Percentiles rank a stretch among this genome's conserved stretches.
phyloP scores from a whole-genome alignment of 35 echinoderm and acorn worm species.

The Heliocidaris erythrogramma region DNA sequence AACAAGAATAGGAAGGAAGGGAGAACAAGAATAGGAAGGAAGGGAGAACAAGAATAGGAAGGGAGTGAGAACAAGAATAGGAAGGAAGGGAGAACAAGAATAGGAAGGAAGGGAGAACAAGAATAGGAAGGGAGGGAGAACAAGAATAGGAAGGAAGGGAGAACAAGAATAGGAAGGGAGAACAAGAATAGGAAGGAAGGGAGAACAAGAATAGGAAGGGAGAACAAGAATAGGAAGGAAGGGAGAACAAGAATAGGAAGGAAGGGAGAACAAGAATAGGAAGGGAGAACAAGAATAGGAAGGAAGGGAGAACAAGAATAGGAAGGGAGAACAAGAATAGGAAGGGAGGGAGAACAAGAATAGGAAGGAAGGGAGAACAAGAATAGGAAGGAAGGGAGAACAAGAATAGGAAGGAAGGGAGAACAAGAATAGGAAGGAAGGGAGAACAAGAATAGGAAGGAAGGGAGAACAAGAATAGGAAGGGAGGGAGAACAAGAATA shows the following conservation, averaged over 20 bases:
- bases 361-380: background rate
- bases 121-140: no score
- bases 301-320: background rate
- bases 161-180: background rate
- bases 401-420: background rate
- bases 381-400: background rate
- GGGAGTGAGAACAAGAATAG: no score
- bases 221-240: background rate
- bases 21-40: background rate
- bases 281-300: background rate
- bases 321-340: background rate
- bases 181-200: background rate
- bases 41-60: background rate
- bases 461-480: background rate
- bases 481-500: no score
- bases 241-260: background rate
- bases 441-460: background rate
- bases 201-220: background rate
- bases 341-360: no score
- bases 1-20: background rate
- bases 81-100: background rate
- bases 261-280: background rate
- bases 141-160: no score
- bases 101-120: background rate
- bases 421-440: background rate